Conservation (phyloP, 2,888 invertebrate genomes). For the Apomyelois bistriatella region DNA sequence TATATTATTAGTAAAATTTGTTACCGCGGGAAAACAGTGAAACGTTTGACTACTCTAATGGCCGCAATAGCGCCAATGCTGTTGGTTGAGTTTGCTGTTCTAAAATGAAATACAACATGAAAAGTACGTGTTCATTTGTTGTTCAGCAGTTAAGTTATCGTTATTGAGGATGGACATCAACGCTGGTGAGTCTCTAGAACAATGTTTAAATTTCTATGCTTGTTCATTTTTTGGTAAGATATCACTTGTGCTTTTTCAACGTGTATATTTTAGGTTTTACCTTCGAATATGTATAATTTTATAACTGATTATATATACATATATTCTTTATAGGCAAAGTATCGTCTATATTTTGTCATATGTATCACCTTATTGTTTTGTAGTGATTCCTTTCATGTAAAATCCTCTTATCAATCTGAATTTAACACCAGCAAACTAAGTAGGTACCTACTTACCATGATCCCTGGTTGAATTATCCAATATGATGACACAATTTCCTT, state of each 20-base stretch:
- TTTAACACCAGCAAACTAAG: not conserved
- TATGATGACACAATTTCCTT: constrained; percentile 3
- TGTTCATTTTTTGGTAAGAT: not conserved
- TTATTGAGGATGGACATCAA: constrained; percentile 71
- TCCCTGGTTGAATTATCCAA: not conserved
- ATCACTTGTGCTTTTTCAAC: constrained; percentile 27
- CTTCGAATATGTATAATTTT: no score
- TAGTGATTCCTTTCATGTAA: not conserved
- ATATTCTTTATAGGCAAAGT: not conserved
- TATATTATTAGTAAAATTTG: constrained; percentile 30
- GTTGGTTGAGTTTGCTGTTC: constrained; percentile 65
- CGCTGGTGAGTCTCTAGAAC: constrained; percentile 58
- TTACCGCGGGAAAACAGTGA: constrained; percentile 77
- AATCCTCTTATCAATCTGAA: not conserved
- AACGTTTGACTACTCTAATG: constrained; percentile 75
- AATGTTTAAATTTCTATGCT: constrained; percentile 24
- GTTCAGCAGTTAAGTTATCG: constrained; percentile 43
- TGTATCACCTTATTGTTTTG: not conserved
- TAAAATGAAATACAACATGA: constrained; percentile 49
- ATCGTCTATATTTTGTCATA: not conserved
- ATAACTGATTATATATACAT: no score
- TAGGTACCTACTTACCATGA: constrained; percentile 2
- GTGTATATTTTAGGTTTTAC: constrained; percentile 14
- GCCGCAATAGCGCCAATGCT: constrained; percentile 79
- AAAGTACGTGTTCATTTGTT: constrained; percentile 42